These are phyloP conservation scores for Catalaphyllia jardinei DNA, from an alignment of 64 coral and sea anemone genomes.

Conservation along the genomic window DNA sequence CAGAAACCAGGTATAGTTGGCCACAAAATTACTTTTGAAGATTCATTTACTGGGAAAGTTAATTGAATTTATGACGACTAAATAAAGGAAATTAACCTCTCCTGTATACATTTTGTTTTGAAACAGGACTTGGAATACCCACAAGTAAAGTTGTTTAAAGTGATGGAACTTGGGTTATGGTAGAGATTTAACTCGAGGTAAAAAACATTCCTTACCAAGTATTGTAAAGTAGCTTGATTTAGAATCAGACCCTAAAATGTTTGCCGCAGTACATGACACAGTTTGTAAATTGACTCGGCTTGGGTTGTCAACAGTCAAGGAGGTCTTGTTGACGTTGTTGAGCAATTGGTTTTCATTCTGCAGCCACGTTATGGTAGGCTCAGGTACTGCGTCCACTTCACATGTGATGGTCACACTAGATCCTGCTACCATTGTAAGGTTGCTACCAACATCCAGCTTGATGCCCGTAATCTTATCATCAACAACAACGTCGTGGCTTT, in stretches of 20 bases:
- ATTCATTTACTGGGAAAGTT: too few relatives aligned
- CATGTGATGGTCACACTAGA: constrained; percentile 13
- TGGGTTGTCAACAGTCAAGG: constrained; percentile 40
- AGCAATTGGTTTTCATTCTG: constrained; percentile 53
- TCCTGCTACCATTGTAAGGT: constrained; percentile 26
- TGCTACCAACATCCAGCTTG: constrained; percentile 31
- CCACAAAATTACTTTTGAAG: too few relatives aligned
- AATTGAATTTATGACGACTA: too few relatives aligned
- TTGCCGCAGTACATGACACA: constrained; percentile 54
- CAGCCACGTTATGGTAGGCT: constrained; percentile 36
- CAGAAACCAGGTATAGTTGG: too few relatives aligned
- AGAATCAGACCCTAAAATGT: constrained; percentile 45
- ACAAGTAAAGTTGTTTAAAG: too few relatives aligned
- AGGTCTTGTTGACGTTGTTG: not conserved
- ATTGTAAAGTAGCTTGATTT: constrained; percentile 34
- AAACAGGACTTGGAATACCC: too few relatives aligned
- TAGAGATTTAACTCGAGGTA: not conserved
- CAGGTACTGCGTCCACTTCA: constrained; percentile 23
- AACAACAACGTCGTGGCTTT: not conserved
- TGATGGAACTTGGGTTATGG: too few relatives aligned
- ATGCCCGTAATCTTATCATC: not conserved
- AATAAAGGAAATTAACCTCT: too few relatives aligned
- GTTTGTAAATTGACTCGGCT: constrained; percentile 15
- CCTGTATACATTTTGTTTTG: too few relatives aligned
- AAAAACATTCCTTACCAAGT: constrained; percentile 51